These are phyloP conservation scores for Siniperca undulata DNA, from an alignment of 2,797 vertebrate genomes.

Conservation along the genomic window DNA sequence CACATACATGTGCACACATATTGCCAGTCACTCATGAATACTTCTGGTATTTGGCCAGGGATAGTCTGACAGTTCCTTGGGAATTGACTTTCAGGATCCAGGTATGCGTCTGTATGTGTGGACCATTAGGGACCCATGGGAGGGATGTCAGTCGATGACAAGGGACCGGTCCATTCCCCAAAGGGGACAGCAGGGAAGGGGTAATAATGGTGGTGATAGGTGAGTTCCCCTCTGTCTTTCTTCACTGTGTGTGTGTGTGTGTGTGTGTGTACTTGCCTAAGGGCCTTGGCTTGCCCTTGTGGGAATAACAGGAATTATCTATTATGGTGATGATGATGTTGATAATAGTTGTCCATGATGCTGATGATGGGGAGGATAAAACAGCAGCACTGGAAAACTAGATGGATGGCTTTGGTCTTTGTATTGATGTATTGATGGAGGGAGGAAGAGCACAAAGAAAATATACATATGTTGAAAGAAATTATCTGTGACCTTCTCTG, in stretches of 20 bases:
- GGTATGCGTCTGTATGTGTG: conserved; percentile 31
- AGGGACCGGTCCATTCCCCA: conserved; percentile 77
- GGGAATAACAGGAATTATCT: conserved; percentile 25
- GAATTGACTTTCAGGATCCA: conserved; percentile 54
- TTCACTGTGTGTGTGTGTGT: conserved; percentile 23
- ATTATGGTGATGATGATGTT: conserved; percentile 25
- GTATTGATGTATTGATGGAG: background rate
- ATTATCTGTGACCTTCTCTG: background rate
- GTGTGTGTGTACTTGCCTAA: conserved; percentile 15
- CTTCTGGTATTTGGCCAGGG: conserved; percentile 60
- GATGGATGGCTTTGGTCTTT: background rate
- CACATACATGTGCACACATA: conserved; percentile 11
- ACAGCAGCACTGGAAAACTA: background rate
- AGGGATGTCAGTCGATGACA: conserved; percentile 78
- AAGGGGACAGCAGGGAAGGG: conserved; percentile 78
- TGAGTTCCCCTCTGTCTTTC: conserved; percentile 52
- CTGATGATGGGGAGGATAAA: background rate
- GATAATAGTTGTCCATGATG: conserved; percentile 13
- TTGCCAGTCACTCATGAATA: conserved; percentile 56
- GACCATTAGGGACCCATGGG: conserved; percentile 77
- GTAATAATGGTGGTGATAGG: conserved; percentile 75
- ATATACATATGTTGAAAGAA: background rate
- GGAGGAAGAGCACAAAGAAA: background rate
- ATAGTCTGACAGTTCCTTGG: conserved; percentile 67
- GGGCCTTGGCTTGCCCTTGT: conserved; percentile 27